Conservation (phyloP, 2,113 vertebrate genomes). For the Hippocampus zosterae region DNA sequence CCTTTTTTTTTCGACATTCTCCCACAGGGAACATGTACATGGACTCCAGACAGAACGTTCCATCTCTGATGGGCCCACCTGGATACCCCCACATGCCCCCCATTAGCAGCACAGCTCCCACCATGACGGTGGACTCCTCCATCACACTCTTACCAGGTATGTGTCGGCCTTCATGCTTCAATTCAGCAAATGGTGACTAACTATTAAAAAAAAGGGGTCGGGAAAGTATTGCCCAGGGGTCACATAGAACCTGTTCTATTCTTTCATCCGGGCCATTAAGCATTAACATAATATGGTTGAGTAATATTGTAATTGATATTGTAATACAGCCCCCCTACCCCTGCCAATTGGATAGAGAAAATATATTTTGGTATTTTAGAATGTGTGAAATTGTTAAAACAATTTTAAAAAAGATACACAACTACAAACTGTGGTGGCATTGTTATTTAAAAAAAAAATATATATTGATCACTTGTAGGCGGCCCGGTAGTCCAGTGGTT, state of each 20-base stretch:
- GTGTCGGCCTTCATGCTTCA: background rate
- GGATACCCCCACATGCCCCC: constrained; percentile 80
- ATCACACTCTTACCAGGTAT: constrained; percentile 18
- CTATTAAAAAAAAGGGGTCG: background rate
- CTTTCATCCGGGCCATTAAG: background rate
- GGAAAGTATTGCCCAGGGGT: background rate
- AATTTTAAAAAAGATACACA: background rate
- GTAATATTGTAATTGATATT: background rate
- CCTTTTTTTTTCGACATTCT: constrained; percentile 28
- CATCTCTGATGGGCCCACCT: constrained; percentile 81
- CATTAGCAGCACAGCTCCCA: constrained; percentile 74
- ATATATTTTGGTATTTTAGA: background rate
- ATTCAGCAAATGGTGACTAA: background rate
- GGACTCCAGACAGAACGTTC: constrained; percentile 82
- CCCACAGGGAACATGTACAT: constrained; percentile 81
- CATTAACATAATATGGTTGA: background rate
- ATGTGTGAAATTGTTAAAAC: background rate
- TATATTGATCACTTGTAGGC: background rate
- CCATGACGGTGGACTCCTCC: constrained; percentile 73
- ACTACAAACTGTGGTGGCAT: background rate
- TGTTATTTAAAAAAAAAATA: background rate
- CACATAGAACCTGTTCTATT: background rate
- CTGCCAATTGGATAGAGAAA: too few species aligned
- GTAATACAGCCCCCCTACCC: background rate
- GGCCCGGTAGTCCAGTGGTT: too few species aligned